Percentiles rank a stretch among this genome's conserved stretches.
phyloP scores from a whole-genome alignment of 2,888 invertebrate genomes.

The Stenodema calcarata region DNA sequence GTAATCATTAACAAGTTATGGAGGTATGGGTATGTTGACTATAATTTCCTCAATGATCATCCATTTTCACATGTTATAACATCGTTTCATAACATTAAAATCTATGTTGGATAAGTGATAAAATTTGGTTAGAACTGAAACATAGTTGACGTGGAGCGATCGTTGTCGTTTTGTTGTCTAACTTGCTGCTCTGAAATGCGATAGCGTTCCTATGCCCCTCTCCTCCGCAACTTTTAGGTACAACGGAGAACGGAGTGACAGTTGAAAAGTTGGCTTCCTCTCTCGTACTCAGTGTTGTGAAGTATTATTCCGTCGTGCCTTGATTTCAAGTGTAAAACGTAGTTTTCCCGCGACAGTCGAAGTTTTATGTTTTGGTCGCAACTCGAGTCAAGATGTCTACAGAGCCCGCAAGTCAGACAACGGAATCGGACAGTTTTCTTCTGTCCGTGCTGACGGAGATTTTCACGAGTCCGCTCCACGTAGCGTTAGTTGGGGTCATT shows the following conservation, averaged over 20 bases:
- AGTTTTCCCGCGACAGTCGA: background rate
- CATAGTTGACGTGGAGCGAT: too few species aligned
- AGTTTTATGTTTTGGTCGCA: constrained; percentile 1
- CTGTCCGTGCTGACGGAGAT: constrained; percentile 64
- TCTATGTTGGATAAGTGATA: too few species aligned
- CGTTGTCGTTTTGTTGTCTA: background rate
- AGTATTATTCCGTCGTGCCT: background rate
- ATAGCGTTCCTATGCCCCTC: background rate
- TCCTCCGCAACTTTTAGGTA: background rate
- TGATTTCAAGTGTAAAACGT: background rate
- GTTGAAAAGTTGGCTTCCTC: background rate
- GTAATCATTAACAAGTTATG: too few species aligned
- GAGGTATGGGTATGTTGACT: too few species aligned
- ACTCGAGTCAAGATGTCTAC: background rate
- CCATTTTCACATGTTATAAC: too few species aligned
- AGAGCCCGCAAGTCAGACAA: background rate
- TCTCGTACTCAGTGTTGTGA: background rate
- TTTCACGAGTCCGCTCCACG: constrained; percentile 74
- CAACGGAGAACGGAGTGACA: background rate
- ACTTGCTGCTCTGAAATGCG: background rate
- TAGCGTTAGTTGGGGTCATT: constrained; percentile 73
- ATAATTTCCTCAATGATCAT: too few species aligned
- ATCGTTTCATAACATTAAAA: too few species aligned
- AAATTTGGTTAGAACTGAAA: too few species aligned
- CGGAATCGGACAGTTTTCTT: constrained; percentile 60